Base-by-base conservation (phyloP, 2,797 vertebrate species). In the Phoebastria nigripes region DNA sequence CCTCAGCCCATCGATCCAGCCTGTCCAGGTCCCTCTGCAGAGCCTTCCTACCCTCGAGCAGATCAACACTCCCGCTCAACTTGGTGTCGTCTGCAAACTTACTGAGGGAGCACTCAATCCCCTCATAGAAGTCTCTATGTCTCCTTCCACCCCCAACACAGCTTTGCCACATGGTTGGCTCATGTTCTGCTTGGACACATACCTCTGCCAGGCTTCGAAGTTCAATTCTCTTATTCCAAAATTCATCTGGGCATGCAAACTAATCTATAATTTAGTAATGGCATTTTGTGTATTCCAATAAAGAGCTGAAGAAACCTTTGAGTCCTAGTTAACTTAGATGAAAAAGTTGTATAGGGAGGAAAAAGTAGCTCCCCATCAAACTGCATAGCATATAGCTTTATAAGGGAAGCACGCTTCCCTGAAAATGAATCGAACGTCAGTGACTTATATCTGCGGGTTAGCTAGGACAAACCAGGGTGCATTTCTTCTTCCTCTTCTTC, bases 381-480 rank as follows among this genome's bases (percentile, higher is more conserved):
- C n/a, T 74, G 31, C 14, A 8, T 25, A 52, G 42, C 22, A 35
- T 61, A 42, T 5, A 33, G 10, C 52, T 94, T 79, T 37, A 21
- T 35, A 41, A 54, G 20, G 33, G 52, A 76, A 47, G 12, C 28
- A 9, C 1, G 2, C 11, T 73, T 52, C 21, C 24, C 14, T 74
- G 47, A 58, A 71, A 54, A 54, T 49, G 25, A 55, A 70, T 9
- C 1, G 0, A 44, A 10, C 3, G 0, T 49, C 54, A 67, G 33
- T 58, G 41, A 28, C 2, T 2, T 55, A 2, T 5, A 47, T 15
- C n/a, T 6, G 2, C 0, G 1, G 31, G 16, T 41, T 28, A 49
- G 7, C 58, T 56, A 41, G 55, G 37, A 11, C 14, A 46, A 44
- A 24, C 7, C 67, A 79, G 37, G 37, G 19, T 55, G 33, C 47